These are phyloP conservation scores for Copsychus sechellarum DNA, from an alignment of 2,113 vertebrate species.

Conservation along the genomic window DNA sequence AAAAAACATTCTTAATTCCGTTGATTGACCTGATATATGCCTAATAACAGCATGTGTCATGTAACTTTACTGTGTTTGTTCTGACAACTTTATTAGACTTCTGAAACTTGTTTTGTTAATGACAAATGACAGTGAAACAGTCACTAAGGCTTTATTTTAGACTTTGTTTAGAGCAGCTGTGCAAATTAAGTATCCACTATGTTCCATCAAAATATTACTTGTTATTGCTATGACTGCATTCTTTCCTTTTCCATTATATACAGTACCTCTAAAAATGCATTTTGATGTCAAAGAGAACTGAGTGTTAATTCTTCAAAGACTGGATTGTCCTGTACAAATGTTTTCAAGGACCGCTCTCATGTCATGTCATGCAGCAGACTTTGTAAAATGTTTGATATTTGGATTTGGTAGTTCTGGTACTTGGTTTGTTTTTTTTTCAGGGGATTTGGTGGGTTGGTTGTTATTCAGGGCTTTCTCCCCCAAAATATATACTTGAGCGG, in stretches of 20 bases:
- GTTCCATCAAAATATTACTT: background rate
- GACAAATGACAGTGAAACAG: background rate
- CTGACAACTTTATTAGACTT: background rate
- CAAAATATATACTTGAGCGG: background rate
- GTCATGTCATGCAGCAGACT: background rate
- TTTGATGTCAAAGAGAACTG: background rate
- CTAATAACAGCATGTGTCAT: background rate
- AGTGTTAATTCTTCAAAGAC: background rate
- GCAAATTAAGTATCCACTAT: background rate
- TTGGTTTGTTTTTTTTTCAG: accelerated
- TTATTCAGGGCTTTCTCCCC: background rate
- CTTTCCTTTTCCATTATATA: background rate
- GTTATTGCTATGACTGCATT: background rate
- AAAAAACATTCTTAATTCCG: background rate
- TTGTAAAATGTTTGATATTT: background rate
- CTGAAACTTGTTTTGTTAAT: background rate
- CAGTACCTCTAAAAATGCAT: background rate
- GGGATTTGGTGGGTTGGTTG: background rate
- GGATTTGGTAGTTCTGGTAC: background rate
- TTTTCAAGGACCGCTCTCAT: background rate
- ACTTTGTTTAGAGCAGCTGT: background rate
- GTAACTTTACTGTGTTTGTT: background rate
- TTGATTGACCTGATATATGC: background rate
- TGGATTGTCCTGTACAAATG: background rate
- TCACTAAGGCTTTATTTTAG: background rate